Conservation (phyloP, 2,113 vertebrate genomes). For the Onychorhynchus coronatus region DNA sequence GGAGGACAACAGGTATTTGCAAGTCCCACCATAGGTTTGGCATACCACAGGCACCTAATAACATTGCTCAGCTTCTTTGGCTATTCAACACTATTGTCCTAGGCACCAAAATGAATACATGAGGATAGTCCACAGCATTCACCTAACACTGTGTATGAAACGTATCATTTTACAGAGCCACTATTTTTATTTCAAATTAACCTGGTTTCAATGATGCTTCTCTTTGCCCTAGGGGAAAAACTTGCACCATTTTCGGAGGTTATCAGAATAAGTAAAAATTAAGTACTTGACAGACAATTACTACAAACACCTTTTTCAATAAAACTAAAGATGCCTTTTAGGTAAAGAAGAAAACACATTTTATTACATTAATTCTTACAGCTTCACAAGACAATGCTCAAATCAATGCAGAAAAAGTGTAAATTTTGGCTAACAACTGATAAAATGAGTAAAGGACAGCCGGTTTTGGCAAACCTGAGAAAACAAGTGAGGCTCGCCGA, state of each 20-base stretch:
- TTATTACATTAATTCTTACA: neutral
- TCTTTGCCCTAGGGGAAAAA: neutral
- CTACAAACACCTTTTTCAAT: neutral
- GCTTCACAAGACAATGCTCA: neutral
- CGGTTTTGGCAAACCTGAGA: neutral
- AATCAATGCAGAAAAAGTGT: neutral
- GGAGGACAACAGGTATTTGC: neutral
- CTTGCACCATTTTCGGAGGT: neutral
- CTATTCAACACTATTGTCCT: neutral
- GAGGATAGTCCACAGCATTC: neutral
- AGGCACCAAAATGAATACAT: neutral
- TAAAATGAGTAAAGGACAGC: neutral
- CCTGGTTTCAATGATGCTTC: neutral
- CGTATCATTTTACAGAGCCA: neutral
- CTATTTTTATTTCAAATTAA: neutral
- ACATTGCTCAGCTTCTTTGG: neutral
- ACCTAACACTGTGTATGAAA: neutral
- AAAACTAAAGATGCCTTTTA: neutral
- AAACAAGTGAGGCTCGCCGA: neutral
- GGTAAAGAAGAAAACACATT: neutral
- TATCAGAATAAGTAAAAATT: neutral
- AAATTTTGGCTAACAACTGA: neutral
- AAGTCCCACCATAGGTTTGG: neutral
- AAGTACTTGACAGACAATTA: slow-evolving; percentile 29
- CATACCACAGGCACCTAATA: neutral